Evolutionary conservation across 2,797 vertebrate genomes (phyloP), one percentile per base, ranked within the genome.

Genomic region (Melanogrammus aeglefinus): DNA sequence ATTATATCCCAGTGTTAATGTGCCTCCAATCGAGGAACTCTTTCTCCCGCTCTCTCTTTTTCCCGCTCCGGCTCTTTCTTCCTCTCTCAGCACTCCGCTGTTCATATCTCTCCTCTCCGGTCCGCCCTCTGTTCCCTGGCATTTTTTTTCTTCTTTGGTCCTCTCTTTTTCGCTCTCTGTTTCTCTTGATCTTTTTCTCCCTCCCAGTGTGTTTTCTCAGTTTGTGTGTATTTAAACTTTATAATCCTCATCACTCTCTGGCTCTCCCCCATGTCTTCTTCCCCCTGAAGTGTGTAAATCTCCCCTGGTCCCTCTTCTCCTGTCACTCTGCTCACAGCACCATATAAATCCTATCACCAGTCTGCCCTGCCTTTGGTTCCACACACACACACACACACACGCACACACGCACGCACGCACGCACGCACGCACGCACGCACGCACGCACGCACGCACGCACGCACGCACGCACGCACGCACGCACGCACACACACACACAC

Each of bases 211-310:
- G 86, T 84, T 79, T 85, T 82, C 81, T 83, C 29, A 12, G 81
- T 82, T 86, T 88, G 86, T 86, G 86, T 90, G 89, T 87, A 88
- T 90, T 93, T 92, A 89, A 92, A 92, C 92, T 90, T 92, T 89
- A 89, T 93, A 93, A 93, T 93, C 91, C 90, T 91, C 90, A 88
- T 92, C 90, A 86, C 89, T 91, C 89, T 89, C 86, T 79, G 81
- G 79, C 89, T 89, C 87, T 83, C 84, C 86, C 82, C 91, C 85
- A 81, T 89, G 89, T 92, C 87, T 90, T 89, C 85, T 80, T 78
- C 44, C 85, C 88, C 88, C 88, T 88, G 88, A 91, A 92, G 90
- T 92, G 90, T 91, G 88, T 92, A 92, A 90, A 91, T 90, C 90
- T 80, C 77, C 80, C 80, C 82, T 36, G 71, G 57, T 29, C 76